Base-by-base conservation (phyloP, 2,113 vertebrate species). In the Toxotes jaculatrix region DNA sequence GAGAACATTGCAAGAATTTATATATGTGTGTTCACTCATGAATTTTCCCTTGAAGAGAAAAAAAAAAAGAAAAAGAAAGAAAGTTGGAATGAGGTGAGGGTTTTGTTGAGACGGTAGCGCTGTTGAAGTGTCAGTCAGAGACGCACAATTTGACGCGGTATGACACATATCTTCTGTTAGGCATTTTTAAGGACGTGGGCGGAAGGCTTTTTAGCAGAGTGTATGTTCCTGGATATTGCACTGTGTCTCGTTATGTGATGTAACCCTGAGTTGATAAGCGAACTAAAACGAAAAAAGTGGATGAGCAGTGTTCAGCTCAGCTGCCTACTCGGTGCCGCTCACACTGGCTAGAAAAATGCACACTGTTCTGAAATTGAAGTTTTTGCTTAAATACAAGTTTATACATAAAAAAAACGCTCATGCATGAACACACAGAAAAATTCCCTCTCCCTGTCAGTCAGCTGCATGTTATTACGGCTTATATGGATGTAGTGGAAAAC, bases 131-230 rank as follows among this genome's bases (percentile, higher is more conserved):
- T 83, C 86, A 80, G 74, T 79, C 70, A 57, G 64, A 63, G 61
- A 67, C 34, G 31, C 45, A 42, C 45, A 57, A 65, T 67, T 63
- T 53, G 66, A 64, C n/a, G 4, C 4, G 14, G 34, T 61, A 56
- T 69, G 69, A 85, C 82, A 88, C 82, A 83, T 43, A 63, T 79
- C 59, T 21, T 64, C 77, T 83, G 68, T 66, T 45, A n/a, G 64
- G 70, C 57, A 0, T 62, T 78, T 27, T 62, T 47, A 10, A 63
- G 63, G 57, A 16, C 2, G 67, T 88, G 71, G 87, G 76, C 3
- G 65, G 75, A 73, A 5, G 67, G 68, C 71, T 79, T 82, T 83
- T 79, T 79, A 79, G 55, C 3, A 0, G 10, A 80, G 81, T 70
- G 67, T 65, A 45, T 79, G 61, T 85, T 70, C 79, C 81, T 40